These are phyloP conservation scores for Karalla daura DNA, from an alignment of 2,797 vertebrate species.

Conservation along the genomic window DNA sequence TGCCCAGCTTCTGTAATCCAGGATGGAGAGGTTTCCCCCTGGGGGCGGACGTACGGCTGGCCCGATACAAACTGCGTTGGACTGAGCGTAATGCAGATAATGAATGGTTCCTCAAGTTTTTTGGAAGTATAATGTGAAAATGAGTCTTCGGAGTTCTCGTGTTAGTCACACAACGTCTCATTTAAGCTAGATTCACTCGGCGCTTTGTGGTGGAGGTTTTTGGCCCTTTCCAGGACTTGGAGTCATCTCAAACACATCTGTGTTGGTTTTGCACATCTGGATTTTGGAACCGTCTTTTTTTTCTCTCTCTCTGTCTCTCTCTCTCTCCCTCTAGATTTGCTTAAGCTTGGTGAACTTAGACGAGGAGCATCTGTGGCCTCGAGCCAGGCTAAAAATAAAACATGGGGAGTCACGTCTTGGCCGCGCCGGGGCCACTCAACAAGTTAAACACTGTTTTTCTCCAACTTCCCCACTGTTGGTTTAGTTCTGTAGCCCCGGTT, in stretches of 20 bases:
- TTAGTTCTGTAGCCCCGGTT: neutral
- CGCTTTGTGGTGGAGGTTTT: neutral
- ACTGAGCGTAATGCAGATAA: neutral
- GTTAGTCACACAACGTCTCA: neutral
- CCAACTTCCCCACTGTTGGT: neutral
- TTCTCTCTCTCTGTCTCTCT: no score
- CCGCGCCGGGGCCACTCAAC: conserved; percentile 6
- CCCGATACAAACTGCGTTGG: neutral
- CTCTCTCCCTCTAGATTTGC: no score
- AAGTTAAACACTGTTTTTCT: conserved; percentile 22
- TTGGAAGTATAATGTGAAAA: neutral
- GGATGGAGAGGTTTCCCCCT: neutral
- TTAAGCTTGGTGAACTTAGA: conserved; percentile 18
- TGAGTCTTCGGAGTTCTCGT: neutral
- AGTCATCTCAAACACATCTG: conserved; percentile 2
- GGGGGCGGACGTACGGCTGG: no score
- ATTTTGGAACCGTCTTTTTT: conserved; percentile 10
- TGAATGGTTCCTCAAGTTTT: neutral
- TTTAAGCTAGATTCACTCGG: neutral
- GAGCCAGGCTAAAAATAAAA: conserved; percentile 61
- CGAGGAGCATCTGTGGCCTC: conserved; percentile 39
- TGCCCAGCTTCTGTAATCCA: neutral
- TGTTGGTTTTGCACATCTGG: conserved; percentile 20
- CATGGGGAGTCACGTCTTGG: conserved; percentile 11
- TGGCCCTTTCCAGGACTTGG: neutral